Conservation (phyloP, 2,888 invertebrate species). For the Pardosa pseudoannulata region DNA sequence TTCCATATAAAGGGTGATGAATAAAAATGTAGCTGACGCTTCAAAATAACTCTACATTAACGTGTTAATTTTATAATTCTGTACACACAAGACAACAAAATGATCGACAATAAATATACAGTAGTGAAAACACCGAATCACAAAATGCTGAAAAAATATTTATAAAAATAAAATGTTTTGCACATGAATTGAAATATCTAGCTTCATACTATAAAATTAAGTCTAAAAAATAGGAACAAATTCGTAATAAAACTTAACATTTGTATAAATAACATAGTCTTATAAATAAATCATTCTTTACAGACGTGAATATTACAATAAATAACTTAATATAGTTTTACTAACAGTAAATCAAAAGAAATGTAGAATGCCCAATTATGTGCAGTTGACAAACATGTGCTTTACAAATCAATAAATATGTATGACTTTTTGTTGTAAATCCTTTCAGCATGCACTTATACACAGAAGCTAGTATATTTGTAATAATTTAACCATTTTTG, state of each 20-base stretch:
- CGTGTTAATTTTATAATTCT: too few species aligned
- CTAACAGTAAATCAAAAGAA: not conserved
- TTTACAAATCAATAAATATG: too few species aligned
- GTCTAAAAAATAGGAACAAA: constrained; percentile 11
- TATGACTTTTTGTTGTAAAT: too few species aligned
- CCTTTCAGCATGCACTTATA: too few species aligned
- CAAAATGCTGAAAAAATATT: not conserved
- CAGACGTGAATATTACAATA: not conserved
- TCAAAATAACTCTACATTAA: too few species aligned
- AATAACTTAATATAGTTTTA: not conserved
- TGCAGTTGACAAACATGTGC: too few species aligned
- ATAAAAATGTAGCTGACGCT: too few species aligned
- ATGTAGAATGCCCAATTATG: not conserved
- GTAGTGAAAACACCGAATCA: not conserved
- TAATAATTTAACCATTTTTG: too few species aligned
- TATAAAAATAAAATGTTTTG: not conserved
- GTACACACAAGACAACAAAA: too few species aligned
- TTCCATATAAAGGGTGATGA: too few species aligned
- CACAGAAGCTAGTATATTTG: too few species aligned
- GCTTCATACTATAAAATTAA: not conserved
- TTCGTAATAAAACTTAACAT: not conserved
- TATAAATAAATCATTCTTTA: not conserved
- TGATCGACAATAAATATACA: too few species aligned
- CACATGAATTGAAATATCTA: not conserved
- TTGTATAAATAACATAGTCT: not conserved